Evolutionary conservation across 2,888 invertebrate species (phyloP).

Genomic region (Erynnis tages): DNA sequence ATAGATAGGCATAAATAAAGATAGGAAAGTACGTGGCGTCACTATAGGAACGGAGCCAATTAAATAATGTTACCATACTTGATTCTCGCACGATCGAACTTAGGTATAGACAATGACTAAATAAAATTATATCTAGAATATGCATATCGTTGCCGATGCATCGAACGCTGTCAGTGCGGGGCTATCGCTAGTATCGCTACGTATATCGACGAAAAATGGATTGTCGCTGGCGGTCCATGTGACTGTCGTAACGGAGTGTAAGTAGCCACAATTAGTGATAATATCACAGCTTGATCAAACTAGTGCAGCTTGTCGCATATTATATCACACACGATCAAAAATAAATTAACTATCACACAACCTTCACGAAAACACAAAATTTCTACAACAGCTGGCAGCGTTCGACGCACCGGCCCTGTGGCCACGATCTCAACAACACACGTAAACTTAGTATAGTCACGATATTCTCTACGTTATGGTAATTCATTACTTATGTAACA

Average conservation of each 20-base stretch:
- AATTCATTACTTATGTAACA: conserved; percentile 63
- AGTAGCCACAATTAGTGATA: conserved; percentile 21
- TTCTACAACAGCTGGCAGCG: conserved; percentile 1
- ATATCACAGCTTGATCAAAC: conserved; percentile 18
- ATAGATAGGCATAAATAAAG: conserved; percentile 70
- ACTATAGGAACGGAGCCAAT: conserved; percentile 75
- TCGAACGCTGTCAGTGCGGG: conserved; percentile 26
- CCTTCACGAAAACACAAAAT: conserved; percentile 2
- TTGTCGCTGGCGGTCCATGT: too few species aligned
- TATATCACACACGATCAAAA: background rate
- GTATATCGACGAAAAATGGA: too few species aligned
- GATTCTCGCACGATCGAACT: conserved; percentile 68
- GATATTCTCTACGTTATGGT: conserved; percentile 63
- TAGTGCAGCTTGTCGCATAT: conserved; percentile 2
- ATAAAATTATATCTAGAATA: conserved; percentile 75
- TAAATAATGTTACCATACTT: conserved; percentile 56
- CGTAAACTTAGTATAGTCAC: conserved; percentile 64
- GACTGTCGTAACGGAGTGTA: conserved; percentile 9
- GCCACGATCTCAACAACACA: conserved; percentile 51
- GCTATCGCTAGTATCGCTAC: background rate
- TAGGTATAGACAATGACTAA: conserved; percentile 73
- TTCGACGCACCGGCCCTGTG: conserved; percentile 29
- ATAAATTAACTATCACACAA: conserved; percentile 18
- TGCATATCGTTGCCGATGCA: conserved; percentile 47
- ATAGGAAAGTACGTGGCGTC: conserved; percentile 66